A percentile compares a stretch with the other conserved stretches of the same genome.
These are phyloP conservation scores for Bombus sibiricus DNA, from an alignment of 1,140 invertebrate genomes.

Conservation along the genomic window DNA sequence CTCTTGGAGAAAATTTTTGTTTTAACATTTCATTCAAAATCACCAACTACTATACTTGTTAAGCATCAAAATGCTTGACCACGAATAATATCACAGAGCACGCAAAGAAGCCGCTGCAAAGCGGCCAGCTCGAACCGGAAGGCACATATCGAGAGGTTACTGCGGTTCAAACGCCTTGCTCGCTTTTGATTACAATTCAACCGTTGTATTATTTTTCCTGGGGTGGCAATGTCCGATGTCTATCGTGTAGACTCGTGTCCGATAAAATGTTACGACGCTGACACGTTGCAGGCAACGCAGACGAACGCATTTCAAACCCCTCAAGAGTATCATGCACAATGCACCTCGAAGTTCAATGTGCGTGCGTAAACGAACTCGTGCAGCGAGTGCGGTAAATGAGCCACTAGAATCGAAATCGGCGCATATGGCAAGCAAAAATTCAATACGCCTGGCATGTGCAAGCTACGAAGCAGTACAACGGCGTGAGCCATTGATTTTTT, in stretches of 20 bases:
- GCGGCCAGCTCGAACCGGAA: constrained; percentile 1
- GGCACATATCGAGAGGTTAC: constrained; percentile 16
- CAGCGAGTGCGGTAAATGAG: constrained; percentile 39
- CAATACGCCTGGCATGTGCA: constrained; percentile 37
- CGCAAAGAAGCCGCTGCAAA: background rate
- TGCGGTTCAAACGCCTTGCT: constrained; percentile 13
- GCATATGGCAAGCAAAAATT: constrained; percentile 25
- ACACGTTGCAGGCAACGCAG: constrained; percentile 6
- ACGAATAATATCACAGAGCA: background rate
- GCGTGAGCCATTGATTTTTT: constrained; percentile 24
- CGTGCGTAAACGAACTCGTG: constrained; percentile 18
- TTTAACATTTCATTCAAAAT: background rate
- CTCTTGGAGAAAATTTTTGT: no score
- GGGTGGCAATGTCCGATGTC: background rate
- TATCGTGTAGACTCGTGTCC: background rate
- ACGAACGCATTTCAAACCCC: background rate
- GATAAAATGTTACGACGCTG: constrained; percentile 36
- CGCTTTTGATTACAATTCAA: constrained; percentile 35
- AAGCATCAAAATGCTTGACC: background rate
- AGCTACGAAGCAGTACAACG: constrained; percentile 2
- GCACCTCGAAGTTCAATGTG: constrained; percentile 2
- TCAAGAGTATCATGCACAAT: background rate
- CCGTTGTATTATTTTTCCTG: constrained; percentile 1
- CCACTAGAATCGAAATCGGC: constrained; percentile 53
- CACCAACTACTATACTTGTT: no score